A percentile compares a stretch with the other conserved stretches of the same genome.
These are phyloP conservation scores for Drosophila kanekoi DNA, from an alignment of 2,888 invertebrate species.

Conservation along the genomic window DNA sequence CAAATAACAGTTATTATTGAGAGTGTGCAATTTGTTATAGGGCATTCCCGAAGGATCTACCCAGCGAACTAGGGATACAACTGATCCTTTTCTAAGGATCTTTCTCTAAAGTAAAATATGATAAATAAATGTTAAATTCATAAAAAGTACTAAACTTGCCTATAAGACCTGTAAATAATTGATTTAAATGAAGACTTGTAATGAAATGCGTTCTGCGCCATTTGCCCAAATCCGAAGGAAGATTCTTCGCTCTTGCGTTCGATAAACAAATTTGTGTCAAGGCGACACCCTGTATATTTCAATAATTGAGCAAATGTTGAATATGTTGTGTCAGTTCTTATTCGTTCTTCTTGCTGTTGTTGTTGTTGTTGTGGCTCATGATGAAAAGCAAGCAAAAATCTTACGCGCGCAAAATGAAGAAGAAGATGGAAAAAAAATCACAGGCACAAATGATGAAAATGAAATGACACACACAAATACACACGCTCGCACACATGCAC, in stretches of 20 bases:
- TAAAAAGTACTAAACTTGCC: too few species aligned
- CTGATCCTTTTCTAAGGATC: too few species aligned
- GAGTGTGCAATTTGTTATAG: too few species aligned
- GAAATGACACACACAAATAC: slow-evolving; percentile 59
- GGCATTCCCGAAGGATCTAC: too few species aligned
- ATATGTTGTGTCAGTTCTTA: slow-evolving; percentile 58
- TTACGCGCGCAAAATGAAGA: slow-evolving; percentile 44
- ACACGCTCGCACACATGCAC: slow-evolving; percentile 28
- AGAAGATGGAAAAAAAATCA: slow-evolving; percentile 5
- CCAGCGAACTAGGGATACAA: too few species aligned
- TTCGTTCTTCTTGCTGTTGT: slow-evolving; percentile 31
- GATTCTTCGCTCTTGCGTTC: background rate
- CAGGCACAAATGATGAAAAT: slow-evolving; percentile 63
- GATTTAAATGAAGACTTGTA: too few species aligned
- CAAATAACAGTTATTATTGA: background rate
- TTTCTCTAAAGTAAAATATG: too few species aligned
- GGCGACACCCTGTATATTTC: slow-evolving; percentile 58
- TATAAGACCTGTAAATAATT: too few species aligned
- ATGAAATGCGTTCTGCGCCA: too few species aligned
- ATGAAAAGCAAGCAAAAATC: slow-evolving; percentile 68
- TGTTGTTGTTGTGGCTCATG: slow-evolving; percentile 42
- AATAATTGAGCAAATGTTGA: slow-evolving; percentile 70
- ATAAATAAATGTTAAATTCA: too few species aligned
- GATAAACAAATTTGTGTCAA: slow-evolving; percentile 17
- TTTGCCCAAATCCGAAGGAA: too few species aligned